Evolutionary conservation across 2,113 vertebrate species (phyloP).

Genomic region (Petrocephalus zakoni): DNA sequence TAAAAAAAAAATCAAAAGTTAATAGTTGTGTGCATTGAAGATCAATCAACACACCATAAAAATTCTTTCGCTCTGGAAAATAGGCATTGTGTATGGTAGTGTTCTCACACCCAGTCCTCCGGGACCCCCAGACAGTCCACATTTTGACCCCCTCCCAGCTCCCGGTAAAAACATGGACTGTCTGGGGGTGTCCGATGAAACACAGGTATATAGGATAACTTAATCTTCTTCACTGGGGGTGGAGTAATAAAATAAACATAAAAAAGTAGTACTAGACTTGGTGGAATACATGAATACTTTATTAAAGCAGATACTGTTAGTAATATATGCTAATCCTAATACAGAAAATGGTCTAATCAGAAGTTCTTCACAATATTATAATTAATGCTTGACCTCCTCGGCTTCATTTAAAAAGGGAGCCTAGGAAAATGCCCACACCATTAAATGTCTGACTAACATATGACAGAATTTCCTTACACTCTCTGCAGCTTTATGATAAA

Average conservation of each 20-base stretch:
- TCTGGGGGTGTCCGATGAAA: neutral
- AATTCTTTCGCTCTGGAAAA: neutral
- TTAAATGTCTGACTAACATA: neutral
- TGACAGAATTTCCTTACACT: neutral
- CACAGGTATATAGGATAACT: neutral
- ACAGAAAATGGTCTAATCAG: neutral
- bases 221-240: neutral
- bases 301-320: neutral
- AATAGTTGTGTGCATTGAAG: neutral
- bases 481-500: neutral
- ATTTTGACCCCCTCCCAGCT: neutral
- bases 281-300: neutral
- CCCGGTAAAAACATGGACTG: neutral
- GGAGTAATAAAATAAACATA: neutral
- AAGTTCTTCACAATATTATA: neutral
- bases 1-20: neutral
- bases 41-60: neutral
- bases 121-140: neutral
- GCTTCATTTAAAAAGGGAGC: neutral
- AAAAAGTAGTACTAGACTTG: neutral
- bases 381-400: neutral
- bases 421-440: neutral
- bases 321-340: neutral
- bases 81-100: neutral
- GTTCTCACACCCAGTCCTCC: neutral